A percentile compares a stretch with the other conserved stretches of the same genome.
These are phyloP conservation scores for Penaeus vannamei DNA, from an alignment of 1,140 invertebrate species.

Conservation along the genomic window DNA sequence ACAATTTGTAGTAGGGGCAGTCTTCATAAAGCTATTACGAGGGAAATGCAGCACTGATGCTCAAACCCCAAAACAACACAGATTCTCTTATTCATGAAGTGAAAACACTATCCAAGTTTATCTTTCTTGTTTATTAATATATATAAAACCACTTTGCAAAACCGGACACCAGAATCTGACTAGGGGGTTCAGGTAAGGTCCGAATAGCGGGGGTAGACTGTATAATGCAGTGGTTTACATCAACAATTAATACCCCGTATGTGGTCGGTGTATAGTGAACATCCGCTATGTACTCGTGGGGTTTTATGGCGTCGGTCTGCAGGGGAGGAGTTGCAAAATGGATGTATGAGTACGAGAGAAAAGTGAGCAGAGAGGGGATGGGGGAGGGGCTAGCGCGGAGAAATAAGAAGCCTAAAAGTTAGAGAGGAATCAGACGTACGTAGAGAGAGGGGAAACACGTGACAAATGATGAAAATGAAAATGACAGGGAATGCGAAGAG, in stretches of 20 bases:
- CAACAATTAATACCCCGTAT: conserved; percentile 25
- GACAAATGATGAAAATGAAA: neutral
- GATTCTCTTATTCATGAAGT: too few relatives aligned
- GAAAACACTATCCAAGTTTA: too few relatives aligned
- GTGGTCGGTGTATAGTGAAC: conserved; percentile 22
- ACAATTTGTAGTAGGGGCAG: too few relatives aligned
- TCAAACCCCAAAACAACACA: too few relatives aligned
- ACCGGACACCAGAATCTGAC: neutral
- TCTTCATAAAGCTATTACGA: too few relatives aligned
- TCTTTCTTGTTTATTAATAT: too few relatives aligned
- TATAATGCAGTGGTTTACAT: conserved; percentile 19
- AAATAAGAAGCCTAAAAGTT: neutral
- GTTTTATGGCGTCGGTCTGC: conserved; percentile 17
- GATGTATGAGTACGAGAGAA: neutral
- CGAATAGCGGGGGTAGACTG: conserved; percentile 8
- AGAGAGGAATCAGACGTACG: too few relatives aligned
- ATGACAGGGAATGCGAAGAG: neutral
- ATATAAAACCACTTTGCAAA: neutral
- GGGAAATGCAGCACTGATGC: too few relatives aligned
- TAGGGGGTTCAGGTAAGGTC: conserved; percentile 3
- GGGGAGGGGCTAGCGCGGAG: neutral
- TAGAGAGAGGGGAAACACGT: neutral
- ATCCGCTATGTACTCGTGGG: conserved; percentile 1
- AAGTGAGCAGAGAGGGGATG: neutral
- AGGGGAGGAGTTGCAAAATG: neutral